Conservation (phyloP, 2,888 invertebrate species). For the Baronia brevicornis region DNA sequence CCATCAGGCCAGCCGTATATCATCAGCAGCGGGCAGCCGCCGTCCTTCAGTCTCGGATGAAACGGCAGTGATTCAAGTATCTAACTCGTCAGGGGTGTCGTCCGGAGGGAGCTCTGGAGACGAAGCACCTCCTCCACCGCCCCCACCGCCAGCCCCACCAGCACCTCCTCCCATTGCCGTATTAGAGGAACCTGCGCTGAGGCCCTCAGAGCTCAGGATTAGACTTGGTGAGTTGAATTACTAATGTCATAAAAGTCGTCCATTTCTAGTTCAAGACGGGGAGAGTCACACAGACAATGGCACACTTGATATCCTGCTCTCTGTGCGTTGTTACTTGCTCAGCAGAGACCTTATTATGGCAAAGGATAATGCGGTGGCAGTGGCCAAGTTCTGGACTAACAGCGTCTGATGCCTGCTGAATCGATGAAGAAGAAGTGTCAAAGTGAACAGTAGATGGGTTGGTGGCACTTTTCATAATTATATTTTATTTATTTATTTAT, state of each 20-base stretch:
- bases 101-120: constrained; percentile 62
- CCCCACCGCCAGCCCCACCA: constrained; percentile 77
- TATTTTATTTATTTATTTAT: too few species aligned
- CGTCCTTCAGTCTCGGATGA: constrained; percentile 60
- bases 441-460: too few species aligned
- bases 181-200: constrained; percentile 80
- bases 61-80: constrained; percentile 36
- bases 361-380: too few species aligned
- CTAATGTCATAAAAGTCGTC: constrained; percentile 1
- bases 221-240: constrained; percentile 45
- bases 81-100: constrained; percentile 60
- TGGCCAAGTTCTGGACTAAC: too few species aligned
- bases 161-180: constrained; percentile 68
- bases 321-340: neutral
- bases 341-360: too few species aligned
- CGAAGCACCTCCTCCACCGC: constrained; percentile 82
- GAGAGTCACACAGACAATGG: too few species aligned
- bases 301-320: too few species aligned
- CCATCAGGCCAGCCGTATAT: constrained; percentile 59
- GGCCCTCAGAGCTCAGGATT: constrained; percentile 78
- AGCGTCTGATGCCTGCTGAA: too few species aligned
- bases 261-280: too few species aligned
- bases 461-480: too few species aligned
- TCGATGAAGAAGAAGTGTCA: too few species aligned
- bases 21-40: constrained; percentile 63